Evolutionary conservation across 2,888 invertebrate genomes (phyloP), one percentile per base, ranked within the genome.

Genomic region (Parnassius orleans): DNA sequence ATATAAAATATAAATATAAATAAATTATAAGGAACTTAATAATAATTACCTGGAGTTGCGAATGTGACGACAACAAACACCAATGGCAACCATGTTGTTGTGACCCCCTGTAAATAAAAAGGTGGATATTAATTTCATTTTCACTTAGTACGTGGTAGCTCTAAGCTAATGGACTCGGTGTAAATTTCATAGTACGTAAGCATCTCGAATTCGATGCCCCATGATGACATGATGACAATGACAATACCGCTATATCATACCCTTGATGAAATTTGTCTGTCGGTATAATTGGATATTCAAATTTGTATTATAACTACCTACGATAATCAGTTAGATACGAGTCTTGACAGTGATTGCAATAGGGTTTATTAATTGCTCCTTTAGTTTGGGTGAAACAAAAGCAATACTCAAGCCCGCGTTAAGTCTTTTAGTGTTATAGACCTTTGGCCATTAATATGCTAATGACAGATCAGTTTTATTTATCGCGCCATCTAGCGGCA

Each of bases 401-500:
- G 56, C 44, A 61, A 15, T 55, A 56, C 46, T 61, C 56, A 56
- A 33, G 57, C 57, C 62, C 50, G 47, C 50, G 48, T 57, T 62
- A 53, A 41, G 57, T 58, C 82, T 79, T 86, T 84, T 85, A 82
- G 81, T 80, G 81, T 78, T 78, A 33, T 76, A 71, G 75, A 75
- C 76, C 76, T 69, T 71, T 68, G 70, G 83, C 78, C 84, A 89
- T 90, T 89, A 89, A 88, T 89, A 90, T 83, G 80, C 73, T 86
- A 90, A 86, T 87, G 90, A 91, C 90, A 91, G 87, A 78, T 79
- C 74, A 81, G 84, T 85, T 85, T 88, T 77, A 75, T 77, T 86
- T 90, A 90, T 90, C 90, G 84, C 87, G 87, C 86, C 86, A 91
- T 90, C 90, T 90, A 87, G 82, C 81, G 85, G 80, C 73, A 85